These are phyloP conservation scores for Metridium senile DNA, from an alignment of 92 coral and sea anemone species.

Conservation along the genomic window DNA sequence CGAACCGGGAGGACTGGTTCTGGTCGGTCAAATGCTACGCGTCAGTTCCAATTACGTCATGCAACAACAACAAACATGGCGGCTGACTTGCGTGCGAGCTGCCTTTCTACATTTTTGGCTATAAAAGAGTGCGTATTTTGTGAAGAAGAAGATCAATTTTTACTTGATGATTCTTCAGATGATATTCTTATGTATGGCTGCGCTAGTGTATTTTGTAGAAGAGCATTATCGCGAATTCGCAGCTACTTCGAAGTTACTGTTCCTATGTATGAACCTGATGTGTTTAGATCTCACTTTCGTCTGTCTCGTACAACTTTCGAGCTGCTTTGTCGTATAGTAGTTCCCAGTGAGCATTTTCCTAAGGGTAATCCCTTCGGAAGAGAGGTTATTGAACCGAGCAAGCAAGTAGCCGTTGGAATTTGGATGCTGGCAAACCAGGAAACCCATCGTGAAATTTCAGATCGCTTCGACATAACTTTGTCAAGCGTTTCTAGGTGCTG, in stretches of 20 bases:
- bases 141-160: neutral
- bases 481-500: too few relatives aligned
- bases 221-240: conserved; percentile 5
- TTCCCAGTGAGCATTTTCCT: conserved; percentile 31
- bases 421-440: too few relatives aligned
- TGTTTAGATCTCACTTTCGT: conserved; percentile 30
- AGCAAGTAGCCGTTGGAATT: too few relatives aligned
- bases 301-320: conserved; percentile 29
- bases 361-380: conserved; percentile 29
- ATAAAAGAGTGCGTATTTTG: neutral
- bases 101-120: neutral
- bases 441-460: too few relatives aligned
- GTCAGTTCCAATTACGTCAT: neutral
- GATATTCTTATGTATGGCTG: neutral
- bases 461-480: too few relatives aligned
- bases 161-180: neutral
- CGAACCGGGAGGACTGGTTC: too few relatives aligned
- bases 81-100: neutral
- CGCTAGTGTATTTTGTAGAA: neutral
- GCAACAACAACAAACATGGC: neutral
- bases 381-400: conserved; percentile 13
- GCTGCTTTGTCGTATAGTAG: conserved; percentile 8
- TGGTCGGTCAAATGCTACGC: too few relatives aligned
- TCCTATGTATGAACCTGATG: conserved; percentile 22
- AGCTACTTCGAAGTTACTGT: conserved; percentile 22